Evolutionary conservation across 2,888 invertebrate species (phyloP).

Genomic region (Platerodrilus igneus): DNA sequence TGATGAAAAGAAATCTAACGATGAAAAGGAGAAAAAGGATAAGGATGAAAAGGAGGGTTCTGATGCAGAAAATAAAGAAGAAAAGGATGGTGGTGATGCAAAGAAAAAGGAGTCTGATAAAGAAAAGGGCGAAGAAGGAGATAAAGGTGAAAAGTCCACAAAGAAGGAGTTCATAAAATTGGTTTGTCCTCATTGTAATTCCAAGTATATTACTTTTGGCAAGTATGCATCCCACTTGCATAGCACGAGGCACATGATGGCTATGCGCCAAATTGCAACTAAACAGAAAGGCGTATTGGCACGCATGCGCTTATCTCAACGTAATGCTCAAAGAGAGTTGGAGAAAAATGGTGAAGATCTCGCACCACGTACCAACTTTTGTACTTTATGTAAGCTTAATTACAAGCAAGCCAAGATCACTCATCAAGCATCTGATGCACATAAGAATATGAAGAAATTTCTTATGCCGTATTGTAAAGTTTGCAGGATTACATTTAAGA

Average conservation of each 20-base stretch:
- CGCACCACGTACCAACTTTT: constrained; percentile 44
- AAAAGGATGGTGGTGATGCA: constrained; percentile 38
- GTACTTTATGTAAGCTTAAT: constrained; percentile 47
- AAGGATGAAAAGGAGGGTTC: neutral
- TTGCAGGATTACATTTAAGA: constrained; percentile 73
- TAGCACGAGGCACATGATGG: constrained; percentile 65
- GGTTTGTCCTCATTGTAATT: constrained; percentile 72
- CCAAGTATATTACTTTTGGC: constrained; percentile 69
- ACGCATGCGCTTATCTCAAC: constrained; percentile 74
- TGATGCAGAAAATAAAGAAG: constrained; percentile 34
- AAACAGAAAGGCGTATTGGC: constrained; percentile 70
- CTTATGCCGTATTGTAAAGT: constrained; percentile 76
- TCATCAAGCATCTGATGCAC: constrained; percentile 75
- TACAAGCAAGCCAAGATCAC: constrained; percentile 57
- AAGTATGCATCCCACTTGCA: constrained; percentile 71
- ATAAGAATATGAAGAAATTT: constrained; percentile 80
- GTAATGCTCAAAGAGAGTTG: constrained; percentile 72
- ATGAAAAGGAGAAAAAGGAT: constrained; percentile 33
- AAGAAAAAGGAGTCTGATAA: constrained; percentile 51
- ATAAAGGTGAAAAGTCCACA: constrained; percentile 36
- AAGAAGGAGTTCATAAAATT: constrained; percentile 61
- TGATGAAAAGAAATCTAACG: constrained; percentile 45
- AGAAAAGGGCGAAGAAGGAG: constrained; percentile 51
- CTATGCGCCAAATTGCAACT: constrained; percentile 69
- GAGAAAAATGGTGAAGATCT: constrained; percentile 66